phyloP scores from a whole-genome alignment of 2,113 vertebrate species.

The Ammodytes marinus region DNA sequence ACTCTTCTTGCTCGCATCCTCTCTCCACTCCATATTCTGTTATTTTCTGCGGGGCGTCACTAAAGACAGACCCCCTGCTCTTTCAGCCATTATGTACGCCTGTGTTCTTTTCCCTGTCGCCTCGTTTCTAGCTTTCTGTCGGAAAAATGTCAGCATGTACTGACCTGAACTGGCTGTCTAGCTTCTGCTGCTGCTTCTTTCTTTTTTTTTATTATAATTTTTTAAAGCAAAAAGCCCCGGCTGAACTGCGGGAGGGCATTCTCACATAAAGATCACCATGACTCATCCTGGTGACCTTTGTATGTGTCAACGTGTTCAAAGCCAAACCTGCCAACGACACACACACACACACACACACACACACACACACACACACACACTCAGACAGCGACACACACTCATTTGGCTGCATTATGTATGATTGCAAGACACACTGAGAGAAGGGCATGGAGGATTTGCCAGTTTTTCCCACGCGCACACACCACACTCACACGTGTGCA shows the following conservation, averaged over 20 bases:
- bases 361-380: slow-evolving; percentile 3
- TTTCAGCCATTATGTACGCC: slow-evolving; percentile 65
- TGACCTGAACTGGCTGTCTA: slow-evolving; percentile 68
- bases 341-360: slow-evolving; percentile 16
- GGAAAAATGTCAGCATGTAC: slow-evolving; percentile 77
- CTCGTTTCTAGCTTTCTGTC: slow-evolving; percentile 68
- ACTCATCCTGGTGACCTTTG: slow-evolving; percentile 81
- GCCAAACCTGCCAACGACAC: slow-evolving; percentile 39
- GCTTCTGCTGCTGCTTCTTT: slow-evolving; percentile 20
- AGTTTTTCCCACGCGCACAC: neutral
- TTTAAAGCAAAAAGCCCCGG: slow-evolving; percentile 43
- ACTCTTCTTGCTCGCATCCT: slow-evolving; percentile 11
- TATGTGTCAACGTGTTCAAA: slow-evolving; percentile 71
- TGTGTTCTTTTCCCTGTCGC: slow-evolving; percentile 64
- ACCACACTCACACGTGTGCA: neutral
- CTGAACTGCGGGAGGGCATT: slow-evolving; percentile 72
- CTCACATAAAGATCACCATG: slow-evolving; percentile 80
- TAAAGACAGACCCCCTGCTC: slow-evolving; percentile 59
- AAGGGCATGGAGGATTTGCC: slow-evolving; percentile 15
- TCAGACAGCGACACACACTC: slow-evolving; percentile 15
- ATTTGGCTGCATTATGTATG: slow-evolving; percentile 47
- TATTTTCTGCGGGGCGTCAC: slow-evolving; percentile 38
- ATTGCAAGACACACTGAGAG: slow-evolving; percentile 31
- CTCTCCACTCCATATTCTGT: slow-evolving; percentile 25
- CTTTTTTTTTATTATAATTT: neutral